These are phyloP conservation scores for Zhengitettix transpicula DNA, from an alignment of 2,888 invertebrate species.

Conservation along the genomic window DNA sequence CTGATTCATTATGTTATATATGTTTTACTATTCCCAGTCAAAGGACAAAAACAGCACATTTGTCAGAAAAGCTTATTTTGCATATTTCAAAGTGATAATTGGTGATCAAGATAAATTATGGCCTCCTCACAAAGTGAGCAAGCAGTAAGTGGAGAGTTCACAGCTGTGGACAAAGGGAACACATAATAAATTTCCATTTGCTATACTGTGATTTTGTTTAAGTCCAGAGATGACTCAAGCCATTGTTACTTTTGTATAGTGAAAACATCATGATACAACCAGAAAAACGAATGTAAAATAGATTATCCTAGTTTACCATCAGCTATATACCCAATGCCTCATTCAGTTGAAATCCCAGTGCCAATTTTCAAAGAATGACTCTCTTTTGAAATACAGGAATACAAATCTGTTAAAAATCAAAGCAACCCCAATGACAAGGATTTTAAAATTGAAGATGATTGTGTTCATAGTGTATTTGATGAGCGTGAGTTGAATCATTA, in stretches of 20 bases:
- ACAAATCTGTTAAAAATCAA: too few relatives aligned
- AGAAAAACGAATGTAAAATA: slow-evolving; percentile 7
- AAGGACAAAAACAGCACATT: slow-evolving; percentile 1
- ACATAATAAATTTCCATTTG: slow-evolving; percentile 11
- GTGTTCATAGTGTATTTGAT: too few relatives aligned
- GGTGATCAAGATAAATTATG: slow-evolving; percentile 14
- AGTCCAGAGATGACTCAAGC: slow-evolving; percentile 14
- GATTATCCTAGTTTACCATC: too few relatives aligned
- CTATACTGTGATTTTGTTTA: slow-evolving; percentile 13
- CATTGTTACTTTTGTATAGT: slow-evolving; percentile 13
- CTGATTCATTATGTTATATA: background rate
- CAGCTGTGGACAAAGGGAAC: slow-evolving; percentile 14
- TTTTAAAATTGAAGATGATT: too few relatives aligned
- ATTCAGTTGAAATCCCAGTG: too few relatives aligned
- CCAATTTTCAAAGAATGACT: too few relatives aligned
- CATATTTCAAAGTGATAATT: slow-evolving; percentile 14
- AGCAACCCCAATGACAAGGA: too few relatives aligned
- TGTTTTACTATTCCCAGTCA: background rate
- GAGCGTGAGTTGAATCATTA: too few relatives aligned
- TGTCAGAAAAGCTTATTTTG: slow-evolving; percentile 14
- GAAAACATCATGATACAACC: slow-evolving; percentile 10
- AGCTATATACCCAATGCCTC: too few relatives aligned
- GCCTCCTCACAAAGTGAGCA: slow-evolving; percentile 14
- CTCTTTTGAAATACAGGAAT: too few relatives aligned
- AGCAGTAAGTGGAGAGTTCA: slow-evolving; percentile 11